Conservation (phyloP, 2,113 vertebrate species). For the Gadus chalcogrammus region DNA sequence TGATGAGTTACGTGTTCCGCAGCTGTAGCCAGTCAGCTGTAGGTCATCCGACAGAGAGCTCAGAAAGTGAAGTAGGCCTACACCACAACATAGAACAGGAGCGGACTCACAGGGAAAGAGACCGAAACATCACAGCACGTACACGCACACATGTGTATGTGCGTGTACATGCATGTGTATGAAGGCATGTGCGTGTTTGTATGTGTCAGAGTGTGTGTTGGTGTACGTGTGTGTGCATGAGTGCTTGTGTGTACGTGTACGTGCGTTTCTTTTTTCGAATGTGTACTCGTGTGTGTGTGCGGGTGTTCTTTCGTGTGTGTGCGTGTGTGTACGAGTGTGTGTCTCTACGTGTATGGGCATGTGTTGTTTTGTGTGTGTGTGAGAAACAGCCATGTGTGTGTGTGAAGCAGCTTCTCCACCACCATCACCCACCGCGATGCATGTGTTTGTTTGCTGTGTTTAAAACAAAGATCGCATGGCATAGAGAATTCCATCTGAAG, state of each 20-base stretch:
- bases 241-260: too few species aligned
- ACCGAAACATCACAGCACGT: not conserved
- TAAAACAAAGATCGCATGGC: conserved; percentile 74
- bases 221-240: too few species aligned
- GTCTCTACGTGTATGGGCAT: too few species aligned
- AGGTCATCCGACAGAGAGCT: conserved; percentile 62
- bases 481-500: conserved; percentile 74
- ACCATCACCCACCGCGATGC: conserved; percentile 33
- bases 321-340: too few species aligned
- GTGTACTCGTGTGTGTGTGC: not conserved
- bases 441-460: conserved; percentile 73
- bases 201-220: not conserved
- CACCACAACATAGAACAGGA: not conserved
- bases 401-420: conserved; percentile 35
- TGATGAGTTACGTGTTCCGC: conserved; percentile 61
- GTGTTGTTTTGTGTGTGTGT: too few species aligned
- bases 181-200: not conserved
- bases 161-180: not conserved
- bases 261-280: conserved; percentile 11
- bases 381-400: conserved; percentile 15
- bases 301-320: not conserved
- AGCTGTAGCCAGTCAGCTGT: conserved; percentile 56
- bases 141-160: not conserved
- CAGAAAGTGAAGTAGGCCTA: too few species aligned
- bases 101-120: not conserved